These are phyloP conservation scores for Yoshiicerus persimilis DNA, from an alignment of 1,140 invertebrate species.

Conservation along the genomic window DNA sequence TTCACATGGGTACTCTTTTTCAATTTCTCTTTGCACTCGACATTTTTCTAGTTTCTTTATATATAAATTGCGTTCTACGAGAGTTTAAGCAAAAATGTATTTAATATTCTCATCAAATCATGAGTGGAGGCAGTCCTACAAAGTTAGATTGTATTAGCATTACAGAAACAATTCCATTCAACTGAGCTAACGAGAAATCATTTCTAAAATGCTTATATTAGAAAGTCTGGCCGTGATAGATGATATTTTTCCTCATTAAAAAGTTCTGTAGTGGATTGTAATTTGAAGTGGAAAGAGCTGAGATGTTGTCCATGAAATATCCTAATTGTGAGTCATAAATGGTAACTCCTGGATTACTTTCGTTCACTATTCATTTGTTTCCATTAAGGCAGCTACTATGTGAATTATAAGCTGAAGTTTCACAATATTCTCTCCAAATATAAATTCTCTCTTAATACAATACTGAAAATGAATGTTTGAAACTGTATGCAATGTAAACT, in stretches of 20 bases:
- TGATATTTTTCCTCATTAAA: neutral
- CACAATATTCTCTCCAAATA: neutral
- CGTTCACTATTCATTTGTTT: neutral
- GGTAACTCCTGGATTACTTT: neutral
- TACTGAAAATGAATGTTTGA: neutral
- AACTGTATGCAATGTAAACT: no score
- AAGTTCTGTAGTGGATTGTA: neutral
- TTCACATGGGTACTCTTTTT: neutral
- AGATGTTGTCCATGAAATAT: neutral
- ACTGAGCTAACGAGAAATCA: neutral
- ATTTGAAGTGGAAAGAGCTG: neutral
- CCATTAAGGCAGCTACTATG: neutral
- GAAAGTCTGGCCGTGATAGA: no score
- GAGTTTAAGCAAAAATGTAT: neutral
- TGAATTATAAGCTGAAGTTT: neutral
- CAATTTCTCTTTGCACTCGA: neutral
- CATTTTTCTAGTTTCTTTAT: neutral
- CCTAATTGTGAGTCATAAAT: neutral
- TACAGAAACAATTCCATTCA: no score
- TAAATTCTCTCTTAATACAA: neutral
- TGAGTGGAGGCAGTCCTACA: no score
- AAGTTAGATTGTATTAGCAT: no score
- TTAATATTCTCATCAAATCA: neutral
- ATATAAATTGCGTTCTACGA: neutral
- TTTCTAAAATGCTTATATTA: neutral